Evolutionary conservation across 2,888 invertebrate species (phyloP).

Genomic region (Hololepta plana): DNA sequence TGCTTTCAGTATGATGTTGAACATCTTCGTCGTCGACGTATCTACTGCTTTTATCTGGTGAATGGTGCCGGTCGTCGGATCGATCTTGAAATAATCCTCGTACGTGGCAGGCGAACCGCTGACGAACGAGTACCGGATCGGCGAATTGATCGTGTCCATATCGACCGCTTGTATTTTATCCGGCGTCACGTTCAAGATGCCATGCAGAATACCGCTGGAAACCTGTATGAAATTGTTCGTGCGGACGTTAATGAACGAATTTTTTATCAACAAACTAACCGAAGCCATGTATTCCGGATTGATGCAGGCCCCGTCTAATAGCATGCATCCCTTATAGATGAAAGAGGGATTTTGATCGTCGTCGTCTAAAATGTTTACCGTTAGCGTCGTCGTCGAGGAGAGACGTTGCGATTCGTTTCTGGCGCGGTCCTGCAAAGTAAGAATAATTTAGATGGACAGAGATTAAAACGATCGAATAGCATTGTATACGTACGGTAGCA

Average conservation of each 20-base stretch:
- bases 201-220: slow-evolving; percentile 65
- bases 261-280: slow-evolving; percentile 33
- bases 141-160: slow-evolving; percentile 72
- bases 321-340: slow-evolving; percentile 70
- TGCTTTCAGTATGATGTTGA: slow-evolving; percentile 69
- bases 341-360: slow-evolving; percentile 87
- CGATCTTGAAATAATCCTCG: slow-evolving; percentile 66
- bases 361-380: slow-evolving; percentile 70
- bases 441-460: slow-evolving; percentile 2
- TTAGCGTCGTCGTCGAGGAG: slow-evolving; percentile 70
- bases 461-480: background rate
- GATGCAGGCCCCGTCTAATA: slow-evolving; percentile 67
- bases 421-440: slow-evolving; percentile 55
- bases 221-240: slow-evolving; percentile 32
- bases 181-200: slow-evolving; percentile 65
- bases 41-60: slow-evolving; percentile 68
- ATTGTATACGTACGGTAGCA: slow-evolving; percentile 54
- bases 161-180: slow-evolving; percentile 83
- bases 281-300: slow-evolving; percentile 74
- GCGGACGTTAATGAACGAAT: slow-evolving; percentile 1
- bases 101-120: slow-evolving; percentile 65
- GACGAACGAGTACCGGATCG: slow-evolving; percentile 65
- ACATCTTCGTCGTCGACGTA: slow-evolving; percentile 57
- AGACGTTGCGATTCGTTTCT: slow-evolving; percentile 56
- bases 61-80: slow-evolving; percentile 60